phyloP scores from a whole-genome alignment of 2,797 vertebrate species.

The Threskiornis aethiopicus region DNA sequence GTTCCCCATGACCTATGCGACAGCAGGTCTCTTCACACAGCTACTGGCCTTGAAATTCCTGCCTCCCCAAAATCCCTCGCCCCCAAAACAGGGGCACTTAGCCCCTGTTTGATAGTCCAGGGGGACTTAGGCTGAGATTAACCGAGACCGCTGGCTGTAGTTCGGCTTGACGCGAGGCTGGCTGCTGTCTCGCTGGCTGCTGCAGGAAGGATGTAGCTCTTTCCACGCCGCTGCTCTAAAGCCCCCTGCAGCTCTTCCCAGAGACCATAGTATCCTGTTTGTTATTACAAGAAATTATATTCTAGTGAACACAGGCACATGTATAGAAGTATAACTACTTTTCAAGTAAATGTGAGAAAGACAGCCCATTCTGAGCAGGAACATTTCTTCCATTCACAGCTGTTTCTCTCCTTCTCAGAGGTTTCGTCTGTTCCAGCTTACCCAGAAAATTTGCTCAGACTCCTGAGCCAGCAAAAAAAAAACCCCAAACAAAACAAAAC shows the following conservation, averaged over 20 bases:
- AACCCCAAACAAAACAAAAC: rapidly evolving
- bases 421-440: not conserved
- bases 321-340: not conserved
- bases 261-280: not conserved
- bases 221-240: not conserved
- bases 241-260: not conserved
- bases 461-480: not conserved
- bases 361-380: not conserved
- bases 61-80: not conserved
- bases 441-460: not conserved
- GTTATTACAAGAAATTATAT: not conserved
- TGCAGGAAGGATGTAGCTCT: not conserved
- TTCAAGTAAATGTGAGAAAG: not conserved
- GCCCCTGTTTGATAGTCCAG: rapidly evolving
- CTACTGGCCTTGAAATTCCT: not conserved
- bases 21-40: not conserved
- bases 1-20: not conserved
- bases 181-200: not conserved
- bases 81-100: not conserved
- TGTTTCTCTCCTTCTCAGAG: not conserved
- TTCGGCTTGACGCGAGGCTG: not conserved
- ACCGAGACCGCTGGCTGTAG: not conserved
- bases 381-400: not conserved
- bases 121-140: not conserved
- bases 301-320: not conserved